These are phyloP conservation scores for Podotricha telesiphe DNA, from an alignment of 2,888 invertebrate genomes.

Conservation along the genomic window DNA sequence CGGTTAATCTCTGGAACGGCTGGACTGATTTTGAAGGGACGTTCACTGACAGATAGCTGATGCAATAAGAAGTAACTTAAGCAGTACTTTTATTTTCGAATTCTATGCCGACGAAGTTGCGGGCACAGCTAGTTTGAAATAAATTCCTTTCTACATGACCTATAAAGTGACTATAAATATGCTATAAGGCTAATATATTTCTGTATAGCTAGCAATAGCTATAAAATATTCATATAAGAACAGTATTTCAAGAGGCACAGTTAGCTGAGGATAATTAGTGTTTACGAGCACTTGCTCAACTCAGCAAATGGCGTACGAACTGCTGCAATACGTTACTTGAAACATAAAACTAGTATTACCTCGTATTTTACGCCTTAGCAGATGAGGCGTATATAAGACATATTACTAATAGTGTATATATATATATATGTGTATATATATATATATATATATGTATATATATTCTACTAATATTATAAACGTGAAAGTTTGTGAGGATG, in stretches of 20 bases:
- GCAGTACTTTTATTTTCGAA: no score
- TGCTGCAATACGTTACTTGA: constrained; percentile 23
- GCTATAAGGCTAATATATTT: not conserved
- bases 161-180: not conserved
- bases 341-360: constrained; percentile 29
- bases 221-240: constrained; percentile 16
- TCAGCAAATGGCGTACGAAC: constrained; percentile 32
- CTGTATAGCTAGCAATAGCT: not conserved
- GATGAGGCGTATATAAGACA: constrained; percentile 1
- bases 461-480: no score
- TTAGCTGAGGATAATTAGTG: constrained; percentile 25
- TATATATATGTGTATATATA: no score
- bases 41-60: no score
- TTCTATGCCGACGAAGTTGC: no score
- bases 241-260: constrained; percentile 7
- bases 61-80: no score
- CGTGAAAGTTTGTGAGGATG: no score
- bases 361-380: constrained; percentile 15
- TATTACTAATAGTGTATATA: not conserved
- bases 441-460: no score
- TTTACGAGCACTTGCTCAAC: constrained; percentile 35
- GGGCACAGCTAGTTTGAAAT: no score
- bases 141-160: not conserved
- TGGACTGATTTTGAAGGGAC: no score
- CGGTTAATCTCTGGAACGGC: no score